Base-by-base conservation (phyloP, 2,797 vertebrate species). In the Poecilia velifera region DNA sequence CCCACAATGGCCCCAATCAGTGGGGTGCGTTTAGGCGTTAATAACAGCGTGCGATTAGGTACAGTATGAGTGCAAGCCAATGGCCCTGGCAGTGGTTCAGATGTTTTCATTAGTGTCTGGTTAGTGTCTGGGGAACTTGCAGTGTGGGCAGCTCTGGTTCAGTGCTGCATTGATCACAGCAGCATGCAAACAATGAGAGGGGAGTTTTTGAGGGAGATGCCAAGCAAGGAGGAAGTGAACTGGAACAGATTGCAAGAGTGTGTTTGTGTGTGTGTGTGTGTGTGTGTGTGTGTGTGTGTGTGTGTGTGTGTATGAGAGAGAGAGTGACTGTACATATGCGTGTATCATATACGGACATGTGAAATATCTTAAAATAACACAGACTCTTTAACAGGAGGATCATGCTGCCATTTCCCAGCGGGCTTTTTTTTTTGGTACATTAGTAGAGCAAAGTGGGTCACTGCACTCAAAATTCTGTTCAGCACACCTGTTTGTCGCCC, bases 101-200 rank as follows among this genome's bases (percentile, higher is more conserved):
- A 90, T 93, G 91, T 95, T 94, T 94, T 94, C 92, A 95, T 93
- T 93, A 92, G 86, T 13, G 91, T 87, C 90, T 93, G 89, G 87
- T 93, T 88, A 85, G 89, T 90, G 92, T 93, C 90, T 89, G 81
- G 89, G 89, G 89, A 92, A 90, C 89, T 83, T 71, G 84, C 86
- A 77, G 72, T 77, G 91, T 89, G 90, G 92, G 92, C 92, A 89
- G 87, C 91, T 89, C 79, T 80, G 80, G 80, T 84, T 87, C 28
- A 79, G 87, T 68, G 82, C 90, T 84, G 80, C 91, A 93, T 84
- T 94, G 90, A 93, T 94, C 93, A 92, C 89, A 91, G 82, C 76
- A 66, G 84, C 83, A 82, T 82, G 84, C 83, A 91, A 91, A 93
- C 93, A 94, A 93, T 92, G 89, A 89, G 75, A 89, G 89, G 79